These are phyloP conservation scores for Mercenaria mercenaria DNA, from an alignment of 1,140 invertebrate genomes.

Conservation along the genomic window DNA sequence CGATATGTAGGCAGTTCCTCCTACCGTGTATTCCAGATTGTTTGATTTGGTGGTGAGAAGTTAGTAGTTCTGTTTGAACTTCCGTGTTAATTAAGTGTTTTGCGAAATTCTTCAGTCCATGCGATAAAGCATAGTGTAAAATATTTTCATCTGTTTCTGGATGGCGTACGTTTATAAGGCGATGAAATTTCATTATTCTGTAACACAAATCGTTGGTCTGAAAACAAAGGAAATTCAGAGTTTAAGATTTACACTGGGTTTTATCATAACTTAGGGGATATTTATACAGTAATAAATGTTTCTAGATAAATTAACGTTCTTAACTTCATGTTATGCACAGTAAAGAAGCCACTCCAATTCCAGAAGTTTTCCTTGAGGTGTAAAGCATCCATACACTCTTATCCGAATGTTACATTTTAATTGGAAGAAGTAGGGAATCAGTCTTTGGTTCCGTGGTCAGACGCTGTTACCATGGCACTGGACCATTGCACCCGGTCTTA, in stretches of 20 bases:
- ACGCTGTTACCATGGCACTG: no score
- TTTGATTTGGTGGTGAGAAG: slow-evolving; percentile 65
- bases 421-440: no score
- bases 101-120: slow-evolving; percentile 59
- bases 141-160: slow-evolving; percentile 71
- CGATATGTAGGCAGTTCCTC: slow-evolving; percentile 76
- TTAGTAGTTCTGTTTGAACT: slow-evolving; percentile 55
- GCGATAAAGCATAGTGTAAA: slow-evolving; percentile 74
- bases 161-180: slow-evolving; percentile 33
- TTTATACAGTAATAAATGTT: no score
- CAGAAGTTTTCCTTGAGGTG: no score
- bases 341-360: no score
- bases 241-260: not conserved
- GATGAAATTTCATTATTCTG: not conserved
- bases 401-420: no score
- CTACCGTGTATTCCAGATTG: slow-evolving; percentile 68
- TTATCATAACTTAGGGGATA: no score
- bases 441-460: no score
- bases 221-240: not conserved
- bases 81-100: slow-evolving; percentile 67
- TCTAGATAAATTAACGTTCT: no score
- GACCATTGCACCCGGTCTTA: no score
- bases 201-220: not conserved
- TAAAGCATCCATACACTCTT: no score
- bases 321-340: no score